Percentiles rank a stretch among this genome's conserved stretches.
phyloP scores from a whole-genome alignment of 2,888 invertebrate genomes.

The Epirrhoe alternata region DNA sequence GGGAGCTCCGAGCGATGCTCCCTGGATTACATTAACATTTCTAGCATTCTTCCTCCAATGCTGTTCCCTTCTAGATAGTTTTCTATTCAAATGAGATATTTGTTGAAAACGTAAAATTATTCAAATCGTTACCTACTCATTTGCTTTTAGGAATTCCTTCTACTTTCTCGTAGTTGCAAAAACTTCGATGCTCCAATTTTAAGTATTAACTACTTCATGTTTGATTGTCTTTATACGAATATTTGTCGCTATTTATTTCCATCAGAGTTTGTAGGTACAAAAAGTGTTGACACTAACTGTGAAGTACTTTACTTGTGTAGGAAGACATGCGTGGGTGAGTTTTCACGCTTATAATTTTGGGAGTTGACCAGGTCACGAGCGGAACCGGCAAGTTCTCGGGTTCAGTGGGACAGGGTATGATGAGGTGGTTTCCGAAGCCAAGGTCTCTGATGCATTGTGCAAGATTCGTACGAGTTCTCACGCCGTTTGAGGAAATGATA shows the following conservation, averaged over 20 bases:
- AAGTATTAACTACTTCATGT: background rate
- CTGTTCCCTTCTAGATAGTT: slow-evolving; percentile 23
- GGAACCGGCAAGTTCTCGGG: slow-evolving; percentile 52
- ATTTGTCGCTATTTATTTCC: slow-evolving; percentile 15
- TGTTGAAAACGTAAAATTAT: slow-evolving; percentile 12
- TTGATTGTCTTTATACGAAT: background rate
- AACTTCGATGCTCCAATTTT: background rate
- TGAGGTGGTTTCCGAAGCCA: slow-evolving; percentile 37
- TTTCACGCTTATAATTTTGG: slow-evolving; percentile 69
- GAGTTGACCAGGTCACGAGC: slow-evolving; percentile 54
- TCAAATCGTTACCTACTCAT: background rate
- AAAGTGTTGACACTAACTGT: slow-evolving; percentile 40
- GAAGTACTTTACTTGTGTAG: slow-evolving; percentile 35
- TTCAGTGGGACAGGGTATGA: slow-evolving; percentile 55
- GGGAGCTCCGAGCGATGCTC: slow-evolving; percentile 50
- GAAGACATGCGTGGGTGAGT: slow-evolving; percentile 60
- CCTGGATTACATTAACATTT: slow-evolving; percentile 45
- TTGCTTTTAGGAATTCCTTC: background rate
- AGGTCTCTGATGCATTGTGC: slow-evolving; percentile 53
- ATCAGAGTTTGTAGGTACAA: slow-evolving; percentile 9
- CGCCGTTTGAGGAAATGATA: slow-evolving; percentile 17
- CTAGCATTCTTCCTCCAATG: slow-evolving; percentile 30
- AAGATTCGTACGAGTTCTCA: slow-evolving; percentile 37
- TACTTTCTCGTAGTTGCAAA: background rate
- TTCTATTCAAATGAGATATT: slow-evolving; percentile 24